Base-by-base conservation (phyloP, 2,113 vertebrate genomes). In the Chlorocebus sabaeus region DNA sequence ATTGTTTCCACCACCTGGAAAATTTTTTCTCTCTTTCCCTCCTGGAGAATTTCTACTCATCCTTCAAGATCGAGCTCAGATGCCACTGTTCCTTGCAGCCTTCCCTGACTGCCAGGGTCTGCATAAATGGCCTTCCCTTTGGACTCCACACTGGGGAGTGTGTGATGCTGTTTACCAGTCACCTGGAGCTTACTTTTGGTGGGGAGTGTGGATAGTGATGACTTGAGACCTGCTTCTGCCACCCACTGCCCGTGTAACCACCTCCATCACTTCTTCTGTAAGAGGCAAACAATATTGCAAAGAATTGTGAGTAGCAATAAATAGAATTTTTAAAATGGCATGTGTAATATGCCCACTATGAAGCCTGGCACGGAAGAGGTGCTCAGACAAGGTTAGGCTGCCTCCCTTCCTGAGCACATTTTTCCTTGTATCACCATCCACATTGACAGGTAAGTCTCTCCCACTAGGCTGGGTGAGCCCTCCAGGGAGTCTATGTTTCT, bases 401-500 rank as follows among this genome's bases (percentile, higher is more conserved):
- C 27, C n/a, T 90, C n/a, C 3, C 0, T 2, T 12, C 43, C 52
- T n/a, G 67, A n/a, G 3, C 2, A 0, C 6, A 11, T 84, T 57
- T 57, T 64, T 38, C 6, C 22, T 25, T 32, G 3, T 6, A 0
- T 25, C 30, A 17, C 14, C 35, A 3, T 72, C 57, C 30, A 85
- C 32, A 25, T 8, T 14, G 4, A 57, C 13, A 40, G 43, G 73
- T 14, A 20, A 13, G 32, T 30, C 25, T 57, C 8, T 0, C 1
- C 14, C 78, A 1, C 0, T 0, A 11, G 8, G 11, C 48, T 9
- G 22, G 17, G 81, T 59, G 57, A 32, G 35, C 59, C 10, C 0
- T 0, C 0, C 9, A 6, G 3, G 35, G 52, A n/a, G 11, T n/a
- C 73, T 5, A 5, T 4, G 30, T 18, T 35, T 90, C 81, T 12